Conservation (phyloP, 2,113 vertebrate species). For the Trematomus loennbergii region DNA sequence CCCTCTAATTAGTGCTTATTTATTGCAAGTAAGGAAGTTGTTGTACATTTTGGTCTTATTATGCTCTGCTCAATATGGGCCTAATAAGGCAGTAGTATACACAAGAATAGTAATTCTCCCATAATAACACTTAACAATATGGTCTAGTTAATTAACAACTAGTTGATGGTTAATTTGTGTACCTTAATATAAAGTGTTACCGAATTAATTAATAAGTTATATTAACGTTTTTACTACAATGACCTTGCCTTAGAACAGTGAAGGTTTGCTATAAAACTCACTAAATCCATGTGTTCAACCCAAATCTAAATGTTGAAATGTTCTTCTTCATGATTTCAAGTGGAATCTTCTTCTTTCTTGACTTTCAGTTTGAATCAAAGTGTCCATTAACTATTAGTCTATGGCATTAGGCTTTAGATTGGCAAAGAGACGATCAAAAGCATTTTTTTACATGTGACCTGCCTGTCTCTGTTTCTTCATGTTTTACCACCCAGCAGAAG, state of each 20-base stretch:
- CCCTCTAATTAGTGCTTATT: no score
- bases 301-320: not conserved
- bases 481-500: slow-evolving; percentile 2
- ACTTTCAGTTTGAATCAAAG: not conserved
- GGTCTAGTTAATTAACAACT: no score
- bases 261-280: not conserved
- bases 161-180: no score
- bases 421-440: not conserved
- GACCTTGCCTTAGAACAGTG: not conserved
- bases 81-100: no score
- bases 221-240: not conserved
- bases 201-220: no score
- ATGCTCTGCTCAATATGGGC: no score
- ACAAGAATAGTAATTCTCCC: no score
- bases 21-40: no score
- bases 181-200: no score
- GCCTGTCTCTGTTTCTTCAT: slow-evolving; percentile 2
- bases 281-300: not conserved
- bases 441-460: not conserved
- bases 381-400: not conserved
- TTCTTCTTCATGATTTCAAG: not conserved
- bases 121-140: no score
- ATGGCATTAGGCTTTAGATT: not conserved
- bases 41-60: no score
- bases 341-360: not conserved